phyloP scores from a whole-genome alignment of 2,113 vertebrate genomes.

The Nymphicus hollandicus region DNA sequence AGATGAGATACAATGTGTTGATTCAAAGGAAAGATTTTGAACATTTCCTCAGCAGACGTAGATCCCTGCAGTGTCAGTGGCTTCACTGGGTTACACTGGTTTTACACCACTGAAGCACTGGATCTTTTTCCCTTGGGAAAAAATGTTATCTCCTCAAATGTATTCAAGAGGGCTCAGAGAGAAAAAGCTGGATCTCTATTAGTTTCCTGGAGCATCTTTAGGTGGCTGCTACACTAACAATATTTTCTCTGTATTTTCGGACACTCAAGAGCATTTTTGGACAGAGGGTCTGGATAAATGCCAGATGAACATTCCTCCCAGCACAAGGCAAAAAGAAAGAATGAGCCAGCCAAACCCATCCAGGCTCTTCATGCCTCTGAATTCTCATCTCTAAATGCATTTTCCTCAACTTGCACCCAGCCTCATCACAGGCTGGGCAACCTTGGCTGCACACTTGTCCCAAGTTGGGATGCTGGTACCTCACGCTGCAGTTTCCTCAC shows the following conservation, averaged over 20 bases:
- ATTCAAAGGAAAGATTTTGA: not conserved
- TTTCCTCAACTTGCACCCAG: not conserved
- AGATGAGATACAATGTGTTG: not conserved
- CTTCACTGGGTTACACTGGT: not conserved
- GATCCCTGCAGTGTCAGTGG: not conserved
- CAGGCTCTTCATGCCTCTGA: not conserved
- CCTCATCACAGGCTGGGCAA: not conserved
- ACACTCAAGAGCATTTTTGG: not conserved
- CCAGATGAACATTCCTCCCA: not conserved
- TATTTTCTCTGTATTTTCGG: not conserved
- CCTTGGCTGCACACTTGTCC: fast-evolving
- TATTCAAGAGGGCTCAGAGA: not conserved
- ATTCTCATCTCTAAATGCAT: not conserved
- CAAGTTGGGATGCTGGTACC: not conserved
- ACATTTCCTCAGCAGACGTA: not conserved
- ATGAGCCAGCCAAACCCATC: not conserved
- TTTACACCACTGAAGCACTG: not conserved
- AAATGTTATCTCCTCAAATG: not conserved
- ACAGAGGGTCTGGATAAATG: not conserved
- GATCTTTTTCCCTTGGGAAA: not conserved
- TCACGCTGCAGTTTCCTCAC: fast-evolving
- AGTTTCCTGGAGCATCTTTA: not conserved
- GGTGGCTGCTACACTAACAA: not conserved
- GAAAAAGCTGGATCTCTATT: not conserved
- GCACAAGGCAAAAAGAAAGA: fast-evolving